phyloP scores from a whole-genome alignment of 2,888 invertebrate species.

The Protula sp. region DNA sequence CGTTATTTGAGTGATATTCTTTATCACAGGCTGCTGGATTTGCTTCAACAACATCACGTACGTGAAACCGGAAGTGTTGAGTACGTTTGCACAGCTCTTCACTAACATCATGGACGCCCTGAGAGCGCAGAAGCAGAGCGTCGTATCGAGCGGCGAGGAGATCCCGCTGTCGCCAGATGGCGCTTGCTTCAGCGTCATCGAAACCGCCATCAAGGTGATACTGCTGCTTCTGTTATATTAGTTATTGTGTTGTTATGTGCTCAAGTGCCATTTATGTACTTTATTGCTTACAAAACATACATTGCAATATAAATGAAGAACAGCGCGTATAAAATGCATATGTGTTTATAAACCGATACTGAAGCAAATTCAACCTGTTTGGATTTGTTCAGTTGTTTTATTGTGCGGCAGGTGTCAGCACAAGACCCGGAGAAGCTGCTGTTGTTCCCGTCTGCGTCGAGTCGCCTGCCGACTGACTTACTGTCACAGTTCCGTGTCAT shows the following conservation, averaged over 20 bases:
- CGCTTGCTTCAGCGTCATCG: constrained; percentile 41
- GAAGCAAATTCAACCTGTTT: no score
- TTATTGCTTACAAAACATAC: no score
- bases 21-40: constrained; percentile 41
- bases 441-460: constrained; percentile 35
- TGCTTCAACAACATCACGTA: constrained; percentile 42
- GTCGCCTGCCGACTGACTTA: constrained; percentile 38
- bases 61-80: constrained; percentile 35
- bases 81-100: constrained; percentile 43
- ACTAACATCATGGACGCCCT: constrained; percentile 38
- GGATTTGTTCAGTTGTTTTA: no score
- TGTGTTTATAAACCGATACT: no score
- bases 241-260: background rate
- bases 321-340: no score
- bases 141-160: constrained; percentile 39
- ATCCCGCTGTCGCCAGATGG: constrained; percentile 23
- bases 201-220: constrained; percentile 21
- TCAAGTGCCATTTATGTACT: background rate
- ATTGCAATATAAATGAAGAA: no score
- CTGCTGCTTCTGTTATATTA: no score
- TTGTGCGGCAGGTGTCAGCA: constrained; percentile 13
- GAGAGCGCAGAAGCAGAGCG: constrained; percentile 34
- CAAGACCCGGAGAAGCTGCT: constrained; percentile 41
- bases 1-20: no score
- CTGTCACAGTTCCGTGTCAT: constrained; percentile 45